Conservation (phyloP, 2,113 vertebrate species). For the Grammomys dolichurus region DNA sequence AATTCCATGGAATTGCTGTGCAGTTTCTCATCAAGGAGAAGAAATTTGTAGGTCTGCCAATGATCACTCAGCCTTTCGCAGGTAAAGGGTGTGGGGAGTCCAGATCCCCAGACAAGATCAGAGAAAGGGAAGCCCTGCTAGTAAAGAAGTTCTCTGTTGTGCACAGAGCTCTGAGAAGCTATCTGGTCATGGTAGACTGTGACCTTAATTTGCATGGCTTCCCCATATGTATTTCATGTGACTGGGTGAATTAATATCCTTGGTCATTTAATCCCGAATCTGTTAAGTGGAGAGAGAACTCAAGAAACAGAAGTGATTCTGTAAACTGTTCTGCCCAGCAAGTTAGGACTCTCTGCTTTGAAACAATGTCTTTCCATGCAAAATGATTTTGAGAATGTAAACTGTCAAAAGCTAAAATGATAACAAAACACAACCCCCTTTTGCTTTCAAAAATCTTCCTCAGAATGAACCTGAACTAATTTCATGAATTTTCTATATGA, state of each 20-base stretch:
- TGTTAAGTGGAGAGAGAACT: not conserved
- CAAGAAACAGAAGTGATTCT: not conserved
- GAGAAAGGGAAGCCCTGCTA: too few relatives aligned
- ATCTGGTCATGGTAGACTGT: too few relatives aligned
- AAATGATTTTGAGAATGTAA: not conserved
- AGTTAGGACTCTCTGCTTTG: not conserved
- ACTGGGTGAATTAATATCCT: not conserved
- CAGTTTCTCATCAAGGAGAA: too few relatives aligned
- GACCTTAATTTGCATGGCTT: too few relatives aligned
- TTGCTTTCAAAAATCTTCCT: not conserved
- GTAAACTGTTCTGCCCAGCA: not conserved
- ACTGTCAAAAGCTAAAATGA: not conserved
- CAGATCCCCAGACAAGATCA: too few relatives aligned
- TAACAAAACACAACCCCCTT: not conserved
- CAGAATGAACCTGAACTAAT: constrained; percentile 6
- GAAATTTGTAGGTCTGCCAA: too few relatives aligned
- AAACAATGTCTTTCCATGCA: not conserved
- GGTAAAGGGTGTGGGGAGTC: too few relatives aligned
- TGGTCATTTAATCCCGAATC: not conserved
- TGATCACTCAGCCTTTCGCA: too few relatives aligned
- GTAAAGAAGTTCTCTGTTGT: too few relatives aligned
- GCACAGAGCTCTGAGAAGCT: too few relatives aligned
- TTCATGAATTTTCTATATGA: constrained; percentile 22
- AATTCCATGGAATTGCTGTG: too few relatives aligned
- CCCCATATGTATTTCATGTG: not conserved